Percentiles rank a stretch among this genome's conserved stretches.
These are phyloP conservation scores for Euborellia annulipes DNA, from an alignment of 1,140 invertebrate species.

Conservation along the genomic window DNA sequence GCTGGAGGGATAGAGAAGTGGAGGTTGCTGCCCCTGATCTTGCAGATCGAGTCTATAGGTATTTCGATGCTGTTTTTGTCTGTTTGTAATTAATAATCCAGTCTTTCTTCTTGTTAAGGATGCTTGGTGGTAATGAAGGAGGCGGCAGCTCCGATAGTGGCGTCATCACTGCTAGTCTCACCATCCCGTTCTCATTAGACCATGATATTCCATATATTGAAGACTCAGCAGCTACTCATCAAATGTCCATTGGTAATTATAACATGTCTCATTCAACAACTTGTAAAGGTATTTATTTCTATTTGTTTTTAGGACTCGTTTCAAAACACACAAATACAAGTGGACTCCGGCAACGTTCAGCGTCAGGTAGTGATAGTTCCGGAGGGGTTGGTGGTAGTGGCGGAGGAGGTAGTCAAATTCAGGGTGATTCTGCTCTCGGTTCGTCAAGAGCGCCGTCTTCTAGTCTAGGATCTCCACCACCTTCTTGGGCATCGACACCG, in stretches of 20 bases:
- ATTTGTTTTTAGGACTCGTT: neutral
- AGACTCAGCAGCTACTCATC: conserved; percentile 29
- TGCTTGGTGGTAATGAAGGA: too few relatives aligned
- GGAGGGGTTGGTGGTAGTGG: conserved; percentile 16
- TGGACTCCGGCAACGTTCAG: conserved; percentile 23
- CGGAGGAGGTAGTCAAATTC: conserved; percentile 4
- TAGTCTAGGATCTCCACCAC: conserved; percentile 35
- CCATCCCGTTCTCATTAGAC: conserved; percentile 49
- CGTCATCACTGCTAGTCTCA: conserved; percentile 65
- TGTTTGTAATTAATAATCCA: too few relatives aligned
- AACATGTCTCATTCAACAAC: neutral
- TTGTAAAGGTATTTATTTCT: neutral
- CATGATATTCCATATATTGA: conserved; percentile 56
- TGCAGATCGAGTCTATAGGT: too few relatives aligned
- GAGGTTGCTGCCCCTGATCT: too few relatives aligned
- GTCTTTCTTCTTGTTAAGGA: too few relatives aligned
- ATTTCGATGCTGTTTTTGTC: too few relatives aligned
- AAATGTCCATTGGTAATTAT: conserved; percentile 21
- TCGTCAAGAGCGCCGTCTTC: conserved; percentile 36
- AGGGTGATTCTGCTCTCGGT: conserved; percentile 38
- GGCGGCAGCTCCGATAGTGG: conserved; percentile 21
- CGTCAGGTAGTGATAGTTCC: conserved; percentile 31
- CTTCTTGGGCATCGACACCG: conserved; percentile 40
- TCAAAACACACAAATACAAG: neutral
- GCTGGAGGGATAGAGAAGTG: neutral